Evolutionary conservation across 2,113 vertebrate genomes (phyloP).

Genomic region (Syngnathoides biaculeatus): DNA sequence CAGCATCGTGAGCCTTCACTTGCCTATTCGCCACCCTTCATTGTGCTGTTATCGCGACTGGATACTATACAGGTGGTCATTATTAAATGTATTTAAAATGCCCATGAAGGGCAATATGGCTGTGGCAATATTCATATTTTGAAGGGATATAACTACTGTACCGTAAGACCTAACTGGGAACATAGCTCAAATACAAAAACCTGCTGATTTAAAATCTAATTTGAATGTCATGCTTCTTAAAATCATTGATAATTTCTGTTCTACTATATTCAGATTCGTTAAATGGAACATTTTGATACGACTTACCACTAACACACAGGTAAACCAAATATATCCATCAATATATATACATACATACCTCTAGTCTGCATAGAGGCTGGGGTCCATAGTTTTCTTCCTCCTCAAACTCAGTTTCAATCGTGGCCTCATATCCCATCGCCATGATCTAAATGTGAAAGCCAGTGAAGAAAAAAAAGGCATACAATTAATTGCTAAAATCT

Average conservation of each 20-base stretch:
- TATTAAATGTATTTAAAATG: too few relatives aligned
- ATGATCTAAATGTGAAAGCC: slow-evolving; percentile 57
- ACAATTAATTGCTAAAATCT: background rate
- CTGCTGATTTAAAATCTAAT: background rate
- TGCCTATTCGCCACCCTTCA: too few relatives aligned
- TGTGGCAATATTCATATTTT: too few relatives aligned
- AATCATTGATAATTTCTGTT: background rate
- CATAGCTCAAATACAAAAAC: background rate
- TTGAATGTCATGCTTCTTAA: background rate
- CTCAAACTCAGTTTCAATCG: slow-evolving; percentile 75
- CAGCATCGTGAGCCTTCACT: too few relatives aligned
- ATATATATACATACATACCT: too few relatives aligned
- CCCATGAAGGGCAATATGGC: too few relatives aligned
- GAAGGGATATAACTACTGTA: too few relatives aligned
- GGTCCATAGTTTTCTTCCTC: slow-evolving; percentile 92
- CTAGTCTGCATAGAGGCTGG: slow-evolving; percentile 83
- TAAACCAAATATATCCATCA: background rate
- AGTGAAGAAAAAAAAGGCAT: background rate
- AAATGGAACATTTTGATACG: background rate
- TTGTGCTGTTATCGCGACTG: too few relatives aligned
- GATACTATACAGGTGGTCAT: too few relatives aligned
- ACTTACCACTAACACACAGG: background rate
- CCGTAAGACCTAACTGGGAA: background rate
- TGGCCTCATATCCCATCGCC: slow-evolving; percentile 82
- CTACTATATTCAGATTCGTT: background rate